Conservation (phyloP, 37 sponge, comb jelly and placozoan genomes). For the Lycopodina hypogea region DNA sequence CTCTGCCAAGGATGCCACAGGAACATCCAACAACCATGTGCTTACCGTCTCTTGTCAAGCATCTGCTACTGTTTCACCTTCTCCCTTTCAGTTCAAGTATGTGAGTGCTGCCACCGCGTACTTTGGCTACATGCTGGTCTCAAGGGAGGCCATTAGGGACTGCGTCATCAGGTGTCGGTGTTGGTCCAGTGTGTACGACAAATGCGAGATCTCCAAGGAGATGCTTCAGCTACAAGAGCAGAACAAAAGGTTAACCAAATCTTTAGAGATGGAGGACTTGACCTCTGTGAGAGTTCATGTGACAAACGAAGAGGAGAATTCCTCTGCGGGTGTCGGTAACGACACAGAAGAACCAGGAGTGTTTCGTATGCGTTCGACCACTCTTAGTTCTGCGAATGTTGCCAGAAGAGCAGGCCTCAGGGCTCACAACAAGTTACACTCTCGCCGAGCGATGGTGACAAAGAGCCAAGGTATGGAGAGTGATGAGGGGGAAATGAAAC, state of each 20-base stretch:
- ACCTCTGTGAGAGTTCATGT: neutral
- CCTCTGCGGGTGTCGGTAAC: neutral
- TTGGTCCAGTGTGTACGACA: slow-evolving; percentile 67
- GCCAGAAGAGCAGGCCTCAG: neutral
- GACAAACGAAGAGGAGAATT: slow-evolving; percentile 6
- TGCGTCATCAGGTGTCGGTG: slow-evolving; percentile 52
- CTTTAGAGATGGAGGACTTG: slow-evolving; percentile 51
- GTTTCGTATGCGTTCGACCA: slow-evolving; percentile 23
- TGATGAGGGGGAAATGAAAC: neutral
- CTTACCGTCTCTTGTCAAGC: neutral
- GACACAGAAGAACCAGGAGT: neutral
- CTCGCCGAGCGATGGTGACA: neutral
- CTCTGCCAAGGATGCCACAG: neutral
- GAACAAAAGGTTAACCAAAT: neutral
- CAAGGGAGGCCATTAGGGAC: slow-evolving; percentile 40
- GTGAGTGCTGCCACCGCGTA: slow-evolving; percentile 53
- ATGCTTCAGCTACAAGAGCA: neutral
- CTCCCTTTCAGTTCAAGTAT: slow-evolving; percentile 31
- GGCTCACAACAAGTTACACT: neutral
- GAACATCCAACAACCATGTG: neutral
- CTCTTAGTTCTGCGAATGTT: slow-evolving; percentile 1
- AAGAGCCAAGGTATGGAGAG: neutral
- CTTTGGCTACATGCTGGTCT: slow-evolving; percentile 16
- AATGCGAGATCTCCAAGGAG: slow-evolving; percentile 24
- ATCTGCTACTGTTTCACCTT: neutral